Base-by-base conservation (phyloP, 2,113 vertebrate genomes). In the Jacana jacana region DNA sequence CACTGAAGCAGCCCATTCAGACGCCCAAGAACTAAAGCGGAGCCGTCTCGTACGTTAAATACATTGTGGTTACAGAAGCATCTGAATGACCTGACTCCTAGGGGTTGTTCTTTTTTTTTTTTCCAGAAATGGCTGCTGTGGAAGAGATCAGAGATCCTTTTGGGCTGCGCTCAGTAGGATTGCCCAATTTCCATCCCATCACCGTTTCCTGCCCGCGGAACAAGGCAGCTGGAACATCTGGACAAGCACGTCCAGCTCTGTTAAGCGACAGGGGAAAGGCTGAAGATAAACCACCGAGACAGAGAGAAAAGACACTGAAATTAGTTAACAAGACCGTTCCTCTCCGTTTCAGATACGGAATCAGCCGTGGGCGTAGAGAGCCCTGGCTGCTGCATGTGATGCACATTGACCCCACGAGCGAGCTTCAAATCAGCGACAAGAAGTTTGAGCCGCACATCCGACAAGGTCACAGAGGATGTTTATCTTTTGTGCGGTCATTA, bases 181-280 rank as follows among this genome's bases (percentile, higher is more conserved):
- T 98, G 98, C 98, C 97, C 96, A 98, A 98, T 98, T 98, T 98
- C 98, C 97, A 98, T 97, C 98, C 98, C 96, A 98, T 93, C 98
- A 97, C 96, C 96, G 98, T 98, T 99, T 99, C 99, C 98, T 99
- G 98, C 96, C 97, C 97, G 52, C 77, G 82, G 91, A 97, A 97
- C 75, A 82, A 97, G 98, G 96, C 95, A 95, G 96, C 95, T 97
- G 98, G 96, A 97, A 97, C 95, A 94, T 93, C 95, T 94, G 69
- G 92, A 94, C 86, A 92, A 93, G 95, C 88, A 96, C 28, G 14
- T 93, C 89, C 91, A 97, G 95, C 94, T 80, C 93, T 95, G 70
- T 73, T 93, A 88, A 81, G 60, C 33, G 0, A 91, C 14, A 83
- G 60, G 39, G 48, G 31, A 92, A 94, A 91, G 54, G 46, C 57